Base-by-base conservation (phyloP, 2,113 vertebrate genomes). In the Hyaena hyaena region DNA sequence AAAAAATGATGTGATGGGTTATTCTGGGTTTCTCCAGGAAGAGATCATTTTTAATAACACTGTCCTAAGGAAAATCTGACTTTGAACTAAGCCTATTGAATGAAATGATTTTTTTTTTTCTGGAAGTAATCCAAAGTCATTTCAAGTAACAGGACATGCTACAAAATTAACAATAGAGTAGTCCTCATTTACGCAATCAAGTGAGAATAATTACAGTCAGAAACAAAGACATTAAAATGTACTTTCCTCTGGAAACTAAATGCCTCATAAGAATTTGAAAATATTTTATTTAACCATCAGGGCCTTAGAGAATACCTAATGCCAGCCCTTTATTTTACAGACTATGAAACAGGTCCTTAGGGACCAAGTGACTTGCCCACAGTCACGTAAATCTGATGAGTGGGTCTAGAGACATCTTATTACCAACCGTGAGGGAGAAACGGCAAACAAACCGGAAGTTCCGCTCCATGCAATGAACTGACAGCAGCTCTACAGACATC, bases 81-180 rank as follows among this genome's bases (percentile, higher is more conserved):
- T 87, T 93, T 79, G 68, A 95, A 68, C 90, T 82, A 93, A 92
- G 53, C 63, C 79, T 89, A 68, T 90, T 93, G 33, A 96, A 94
- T 43, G 19, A 77, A 94, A 50, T 61, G 16, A 77, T 94, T 80
- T 73, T 82, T 55, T 82, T 55, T 69, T 87, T 58, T 79, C 92
- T 95, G 73, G 92, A 96, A 89, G 65, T 80, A 98, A 80, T 92
- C 90, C 68, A 93, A 93, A 61, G 55, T 91, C 45, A 73, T 93
- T 95, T 97, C 68, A 97, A 90, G 89, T 89, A 82, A 92, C 9
- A 97, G 71, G n/a, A 82, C 45, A 96, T 88, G 82, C 73, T 90
- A 76, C 10, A 63, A 95, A 96, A 96, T 89, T 93, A 97, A 97
- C 97, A 96, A 95, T 35, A 76, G 92, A 33, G 50, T n/a, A 83